Evolutionary conservation across 2,797 vertebrate species (phyloP), one percentile per base, ranked within the genome.

Genomic region (Sebastes cheni): DNA sequence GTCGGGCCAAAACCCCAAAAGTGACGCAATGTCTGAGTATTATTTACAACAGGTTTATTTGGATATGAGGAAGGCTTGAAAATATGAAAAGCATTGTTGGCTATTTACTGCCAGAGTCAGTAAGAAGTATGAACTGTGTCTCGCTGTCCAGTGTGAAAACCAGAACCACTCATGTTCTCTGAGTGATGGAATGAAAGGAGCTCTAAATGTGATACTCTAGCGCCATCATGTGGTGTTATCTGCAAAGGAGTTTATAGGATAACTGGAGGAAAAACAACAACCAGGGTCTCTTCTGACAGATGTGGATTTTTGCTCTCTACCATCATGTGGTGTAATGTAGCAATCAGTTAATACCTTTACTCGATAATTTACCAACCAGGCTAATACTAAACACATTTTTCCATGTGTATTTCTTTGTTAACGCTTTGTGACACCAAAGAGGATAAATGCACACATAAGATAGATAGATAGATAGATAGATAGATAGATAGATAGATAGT

Each of bases 151-250:
- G 78, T 86, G 84, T 87, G 75, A 89, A 79, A 72, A 64, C 70
- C 54, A 58, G 75, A 78, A 39, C 69, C 67, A 58, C 59, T 69
- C 11, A 3, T 30, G 6, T 2, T 55, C 23, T 25, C 13, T 3
- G 6, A 30, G 23, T 18, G 27, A 29, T 54, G 8, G 20, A 58
- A 32, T 36, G 20, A 55, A 11, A 52, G 14, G 18, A 56, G 6
- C 6, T 18, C 68, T 39, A 22, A 58, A 22, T 14, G 20, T 69
- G 46, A 72, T 7, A 13, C 56, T 86, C 29, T 84, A 65, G 52
- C 64, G 86, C 92, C 93, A 85, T 61, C 85, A 3, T 85, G 92
- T 90, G 76, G 88, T 69, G 32, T 5, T 52, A 52, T 39, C 7
- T 46, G 13, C 7, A 39, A 36, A 59, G 4, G n/a, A 22, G 30